phyloP scores from a whole-genome alignment of 2,113 vertebrate species.

The Isurus oxyrinchus region DNA sequence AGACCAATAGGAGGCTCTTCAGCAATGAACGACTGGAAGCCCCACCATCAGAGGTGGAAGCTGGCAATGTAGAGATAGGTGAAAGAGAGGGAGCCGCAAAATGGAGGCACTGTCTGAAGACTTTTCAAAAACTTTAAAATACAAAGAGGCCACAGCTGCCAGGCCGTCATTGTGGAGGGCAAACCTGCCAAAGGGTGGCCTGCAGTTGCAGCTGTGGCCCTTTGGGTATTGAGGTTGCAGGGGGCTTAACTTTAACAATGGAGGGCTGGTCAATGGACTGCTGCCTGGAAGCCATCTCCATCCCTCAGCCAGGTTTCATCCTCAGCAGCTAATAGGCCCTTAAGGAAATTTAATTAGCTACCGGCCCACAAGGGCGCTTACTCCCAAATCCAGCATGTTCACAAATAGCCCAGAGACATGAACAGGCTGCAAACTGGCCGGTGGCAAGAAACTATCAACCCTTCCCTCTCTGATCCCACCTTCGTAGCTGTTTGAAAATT shows the following conservation, averaged over 20 bases:
- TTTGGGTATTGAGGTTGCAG: no score
- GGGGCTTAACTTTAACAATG: no score
- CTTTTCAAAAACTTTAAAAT: background rate
- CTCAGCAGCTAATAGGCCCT: no score
- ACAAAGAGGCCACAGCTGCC: background rate
- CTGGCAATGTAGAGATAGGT: background rate
- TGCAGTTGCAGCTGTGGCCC: background rate
- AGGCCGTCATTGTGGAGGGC: background rate
- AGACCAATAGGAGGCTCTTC: background rate
- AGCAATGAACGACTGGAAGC: background rate
- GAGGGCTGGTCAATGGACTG: no score
- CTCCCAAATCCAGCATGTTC: no score
- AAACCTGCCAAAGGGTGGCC: background rate
- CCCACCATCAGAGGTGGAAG: background rate
- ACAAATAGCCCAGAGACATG: no score
- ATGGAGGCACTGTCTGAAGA: background rate
- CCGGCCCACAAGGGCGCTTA: no score
- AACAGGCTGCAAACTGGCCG: no score
- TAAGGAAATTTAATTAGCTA: no score
- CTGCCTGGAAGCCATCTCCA: no score
- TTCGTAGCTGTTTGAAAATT: background rate
- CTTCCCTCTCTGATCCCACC: background rate
- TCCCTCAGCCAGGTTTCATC: no score
- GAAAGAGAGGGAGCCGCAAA: background rate
- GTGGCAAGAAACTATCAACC: no score